Evolutionary conservation across 2,888 invertebrate species (phyloP), one percentile per base, ranked within the genome.

Genomic region (Scrobipalpa costella): DNA sequence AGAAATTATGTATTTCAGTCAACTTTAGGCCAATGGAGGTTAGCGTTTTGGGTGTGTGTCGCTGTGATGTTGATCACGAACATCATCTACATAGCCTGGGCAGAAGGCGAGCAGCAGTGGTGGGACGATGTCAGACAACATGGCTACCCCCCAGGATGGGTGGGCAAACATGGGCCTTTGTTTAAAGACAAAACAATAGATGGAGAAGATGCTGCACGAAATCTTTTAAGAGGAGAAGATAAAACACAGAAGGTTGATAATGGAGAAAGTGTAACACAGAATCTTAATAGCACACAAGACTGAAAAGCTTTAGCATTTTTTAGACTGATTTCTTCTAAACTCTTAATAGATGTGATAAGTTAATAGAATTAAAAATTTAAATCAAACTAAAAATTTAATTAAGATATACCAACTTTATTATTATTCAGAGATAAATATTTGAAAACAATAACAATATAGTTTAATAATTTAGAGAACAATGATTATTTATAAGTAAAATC

Each of bases 1-100:
- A n/a, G n/a, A n/a, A n/a, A n/a, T n/a, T n/a, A n/a, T n/a, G 21
- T 21, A 49, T 79, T 79, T n/a, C 78, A 88, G 88, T 88, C 88
- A 66, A 86, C 88, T 0, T 57, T 88, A 64, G 80, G 73, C 0
- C 85, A 88, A 69, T 88, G 88, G 96, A 87, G 94, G 33, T 76
- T 92, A 0, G 95, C 95, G 0, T 95, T 96, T 77, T 95, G 95
- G 94, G 94, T 95, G 33, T 93, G 95, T 38, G 92, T 95, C 63
- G 93, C 78, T 0, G 93, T 95, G 2, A 90, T 95, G 63, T 79
- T 93, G 0, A 80, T 92, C 0, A 94, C 95, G 0, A 95, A 94
- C 75, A 69, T 94, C 0, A 84, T 95, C 0, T 96, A 94, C 81
- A 82, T 93, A 27, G 73, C 94, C 44, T 94, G 93, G 82, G 95